Evolutionary conservation across 2,888 invertebrate genomes (phyloP).

Genomic region (Ametastegia equiseti): DNA sequence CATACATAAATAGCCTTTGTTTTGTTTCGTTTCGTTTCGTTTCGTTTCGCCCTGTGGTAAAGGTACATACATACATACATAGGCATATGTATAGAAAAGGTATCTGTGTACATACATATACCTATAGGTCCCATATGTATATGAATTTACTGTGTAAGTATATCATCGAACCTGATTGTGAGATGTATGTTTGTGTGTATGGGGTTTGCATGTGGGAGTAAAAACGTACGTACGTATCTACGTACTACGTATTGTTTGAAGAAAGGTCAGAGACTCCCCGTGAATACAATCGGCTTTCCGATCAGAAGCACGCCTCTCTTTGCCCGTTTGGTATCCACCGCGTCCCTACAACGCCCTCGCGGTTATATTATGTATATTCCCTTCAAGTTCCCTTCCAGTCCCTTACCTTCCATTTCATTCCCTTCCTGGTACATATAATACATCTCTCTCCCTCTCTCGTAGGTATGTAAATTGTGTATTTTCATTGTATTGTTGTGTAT

Average conservation of each 20-base stretch:
- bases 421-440: not conserved
- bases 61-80: too few species aligned
- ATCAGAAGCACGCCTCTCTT: constrained; percentile 43
- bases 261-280: constrained; percentile 41
- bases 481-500: not conserved
- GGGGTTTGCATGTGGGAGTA: not conserved
- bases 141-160: too few species aligned
- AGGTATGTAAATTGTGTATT: constrained; percentile 9
- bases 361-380: not conserved
- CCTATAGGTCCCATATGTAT: not conserved
- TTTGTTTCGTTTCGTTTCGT: not conserved
- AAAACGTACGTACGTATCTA: not conserved
- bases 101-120: too few species aligned
- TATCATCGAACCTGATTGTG: constrained; percentile 8
- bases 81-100: too few species aligned
- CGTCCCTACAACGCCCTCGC: constrained; percentile 6
- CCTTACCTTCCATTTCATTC: not conserved
- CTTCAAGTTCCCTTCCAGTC: not conserved
- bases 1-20: not conserved
- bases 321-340: not conserved
- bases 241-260: constrained; percentile 29
- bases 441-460: not conserved
- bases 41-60: not conserved
- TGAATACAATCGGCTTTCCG: constrained; percentile 42
- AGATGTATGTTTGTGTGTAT: not conserved